Conservation (phyloP, 2,113 vertebrate genomes). For the Nesoenas mayeri region DNA sequence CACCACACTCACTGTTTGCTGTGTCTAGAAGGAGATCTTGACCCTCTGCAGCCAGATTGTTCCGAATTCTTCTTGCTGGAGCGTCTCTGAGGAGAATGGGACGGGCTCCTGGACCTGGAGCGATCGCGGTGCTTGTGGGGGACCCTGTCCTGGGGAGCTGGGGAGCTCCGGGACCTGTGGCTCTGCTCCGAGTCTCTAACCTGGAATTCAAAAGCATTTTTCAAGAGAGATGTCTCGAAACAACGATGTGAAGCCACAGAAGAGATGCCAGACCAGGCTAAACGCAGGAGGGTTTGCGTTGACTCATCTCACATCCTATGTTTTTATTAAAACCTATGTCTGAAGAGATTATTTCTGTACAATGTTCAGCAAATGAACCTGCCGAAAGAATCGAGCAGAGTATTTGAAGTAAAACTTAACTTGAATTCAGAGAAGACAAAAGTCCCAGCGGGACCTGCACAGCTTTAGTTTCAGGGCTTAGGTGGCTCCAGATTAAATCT, state of each 20-base stretch:
- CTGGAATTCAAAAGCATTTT: neutral
- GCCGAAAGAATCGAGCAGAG: neutral
- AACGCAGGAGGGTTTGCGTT: neutral
- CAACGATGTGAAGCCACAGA: accelerated
- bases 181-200: conserved; percentile 21
- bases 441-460: neutral
- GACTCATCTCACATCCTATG: no score
- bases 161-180: neutral
- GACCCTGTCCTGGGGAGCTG: neutral
- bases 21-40: conserved; percentile 55
- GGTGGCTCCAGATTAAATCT: neutral
- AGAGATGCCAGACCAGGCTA: neutral
- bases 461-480: neutral
- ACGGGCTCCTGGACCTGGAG: conserved; percentile 60
- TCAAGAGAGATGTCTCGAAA: neutral
- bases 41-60: conserved; percentile 4
- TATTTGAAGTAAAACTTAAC: neutral
- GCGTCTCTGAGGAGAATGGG: conserved; percentile 57
- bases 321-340: neutral
- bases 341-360: neutral
- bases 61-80: conserved; percentile 22
- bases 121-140: neutral
- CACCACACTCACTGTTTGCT: conserved; percentile 66
- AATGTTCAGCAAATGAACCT: neutral
- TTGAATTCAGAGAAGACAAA: neutral